A percentile compares a stretch with the other conserved stretches of the same genome.
Evolutionary conservation across 2,113 vertebrate species (phyloP).

Genomic region (Paedocypris sp.): DNA sequence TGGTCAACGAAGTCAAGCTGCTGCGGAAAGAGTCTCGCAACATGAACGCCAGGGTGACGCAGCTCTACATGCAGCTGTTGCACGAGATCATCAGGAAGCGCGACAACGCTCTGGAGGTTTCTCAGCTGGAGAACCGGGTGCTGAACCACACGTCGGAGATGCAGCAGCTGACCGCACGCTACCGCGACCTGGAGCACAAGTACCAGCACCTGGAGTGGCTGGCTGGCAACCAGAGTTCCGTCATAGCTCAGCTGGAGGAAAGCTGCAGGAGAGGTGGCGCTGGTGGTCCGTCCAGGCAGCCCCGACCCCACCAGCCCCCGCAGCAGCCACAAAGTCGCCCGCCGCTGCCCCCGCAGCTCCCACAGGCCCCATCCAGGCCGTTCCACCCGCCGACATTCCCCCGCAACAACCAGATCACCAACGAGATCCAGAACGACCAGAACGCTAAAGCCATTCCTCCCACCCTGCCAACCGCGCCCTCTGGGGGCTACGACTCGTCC

Average conservation of each 20-base stretch:
- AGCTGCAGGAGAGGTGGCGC: constrained; percentile 49
- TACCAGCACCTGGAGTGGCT: constrained; percentile 70
- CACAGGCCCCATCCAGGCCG: constrained; percentile 41
- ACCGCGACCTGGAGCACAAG: constrained; percentile 77
- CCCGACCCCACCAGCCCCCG: neutral
- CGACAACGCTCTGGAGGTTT: constrained; percentile 74
- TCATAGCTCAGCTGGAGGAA: constrained; percentile 74
- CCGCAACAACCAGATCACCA: constrained; percentile 71
- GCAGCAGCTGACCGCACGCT: constrained; percentile 72
- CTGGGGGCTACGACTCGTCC: constrained; percentile 64
- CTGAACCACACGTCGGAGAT: constrained; percentile 79
- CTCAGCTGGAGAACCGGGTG: constrained; percentile 77
- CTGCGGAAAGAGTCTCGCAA: constrained; percentile 79
- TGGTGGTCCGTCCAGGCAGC: constrained; percentile 7
- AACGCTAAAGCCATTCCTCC: constrained; percentile 69
- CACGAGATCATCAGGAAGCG: constrained; percentile 80
- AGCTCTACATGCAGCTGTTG: constrained; percentile 79
- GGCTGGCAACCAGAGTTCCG: constrained; percentile 69
- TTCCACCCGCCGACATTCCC: constrained; percentile 69
- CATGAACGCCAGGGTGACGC: constrained; percentile 79
- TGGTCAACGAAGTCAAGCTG: constrained; percentile 78
- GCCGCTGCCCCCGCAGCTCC: constrained; percentile 59
- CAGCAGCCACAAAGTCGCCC: constrained; percentile 39
- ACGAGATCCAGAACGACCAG: constrained; percentile 81
- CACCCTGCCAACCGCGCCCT: constrained; percentile 69